Percentiles rank a stretch among this genome's conserved stretches.
These are phyloP conservation scores for Philaenus spumarius DNA, from an alignment of 1,140 invertebrate genomes.

Conservation along the genomic window DNA sequence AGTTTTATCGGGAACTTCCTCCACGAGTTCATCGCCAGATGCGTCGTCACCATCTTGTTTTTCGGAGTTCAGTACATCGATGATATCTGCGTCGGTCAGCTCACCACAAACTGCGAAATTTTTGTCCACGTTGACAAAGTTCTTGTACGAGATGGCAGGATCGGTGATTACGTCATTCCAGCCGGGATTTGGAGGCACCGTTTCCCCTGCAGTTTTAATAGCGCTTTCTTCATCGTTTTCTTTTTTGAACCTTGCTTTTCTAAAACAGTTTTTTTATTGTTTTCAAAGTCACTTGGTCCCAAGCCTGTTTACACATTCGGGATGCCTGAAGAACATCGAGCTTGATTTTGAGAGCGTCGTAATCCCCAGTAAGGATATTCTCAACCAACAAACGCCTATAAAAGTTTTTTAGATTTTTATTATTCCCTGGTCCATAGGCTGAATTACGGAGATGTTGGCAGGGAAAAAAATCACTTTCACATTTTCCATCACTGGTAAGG, in stretches of 20 bases:
- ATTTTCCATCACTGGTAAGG: no score
- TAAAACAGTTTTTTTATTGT: slow-evolving; percentile 20
- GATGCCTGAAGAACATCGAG: no score
- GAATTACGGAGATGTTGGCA: no score
- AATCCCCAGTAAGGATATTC: no score
- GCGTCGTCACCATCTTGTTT: no score
- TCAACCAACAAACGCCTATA: slow-evolving; percentile 1
- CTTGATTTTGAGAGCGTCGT: background rate
- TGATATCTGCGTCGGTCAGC: slow-evolving; percentile 10
- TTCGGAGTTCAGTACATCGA: background rate
- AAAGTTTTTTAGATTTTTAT: background rate
- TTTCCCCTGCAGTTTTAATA: background rate
- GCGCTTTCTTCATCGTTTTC: slow-evolving; percentile 4
- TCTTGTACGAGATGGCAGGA: slow-evolving; percentile 6
- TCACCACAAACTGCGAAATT: slow-evolving; percentile 17
- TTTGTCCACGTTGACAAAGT: slow-evolving; percentile 18
- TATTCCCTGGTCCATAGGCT: no score
- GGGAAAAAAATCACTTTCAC: no score
- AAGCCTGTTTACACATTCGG: background rate
- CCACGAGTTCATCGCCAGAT: no score
- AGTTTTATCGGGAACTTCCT: no score
- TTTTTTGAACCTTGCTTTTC: slow-evolving; percentile 14
- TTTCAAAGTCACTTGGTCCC: slow-evolving; percentile 10
- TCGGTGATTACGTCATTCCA: no score
- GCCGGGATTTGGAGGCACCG: slow-evolving; percentile 5